Evolutionary conservation across 2,888 invertebrate genomes (phyloP), one percentile per base, ranked within the genome.

Genomic region (Meandrusa payeni): DNA sequence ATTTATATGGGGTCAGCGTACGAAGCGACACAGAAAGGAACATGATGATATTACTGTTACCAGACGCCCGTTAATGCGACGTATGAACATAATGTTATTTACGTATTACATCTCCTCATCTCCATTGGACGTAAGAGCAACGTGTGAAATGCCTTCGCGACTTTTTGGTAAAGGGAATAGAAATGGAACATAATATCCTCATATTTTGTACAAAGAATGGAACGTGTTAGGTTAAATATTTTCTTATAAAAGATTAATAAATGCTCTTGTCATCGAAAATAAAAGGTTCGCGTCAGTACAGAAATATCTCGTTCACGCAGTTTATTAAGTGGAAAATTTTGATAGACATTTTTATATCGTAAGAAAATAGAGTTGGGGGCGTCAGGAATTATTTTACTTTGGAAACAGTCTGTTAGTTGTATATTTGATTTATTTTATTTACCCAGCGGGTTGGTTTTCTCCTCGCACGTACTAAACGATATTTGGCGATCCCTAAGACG

Each of bases 401-500:
- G 62, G 62, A 57, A 80, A 76, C 80, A 78, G 73, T 66, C 73
- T 79, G 81, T 82, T 83, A 72, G 76, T 77, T 78, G 72, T 74
- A 75, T 76, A 74, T 83, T 82, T 83, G 86, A 86, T 86, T 86
- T 86, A 86, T 85, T 83, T 86, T 86, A 86, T 87, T 86, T 86
- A 79, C 76, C 75, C 75, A 61, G 65, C 61, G 72, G 75, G 80
- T 80, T 71, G 79, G 80, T 80, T 83, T 81, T 75, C 82, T 80
- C 64, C 72, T 77, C 69, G 73, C 86, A 87, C 86, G 86, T 86
- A 80, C 82, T 86, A 85, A 86, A 82, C 86, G 86, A 86, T 86
- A 86, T 87, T 87, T 86, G 86, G 86, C 85, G 82, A 87, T 87
- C 86, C 85, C 85, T 77, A 77, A 83, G 86, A 86, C 82, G 83